A percentile compares a stretch with the other conserved stretches of the same genome.
Conservation (phyloP, 1,140 invertebrate genomes). For the Bathynomus jamesi region DNA sequence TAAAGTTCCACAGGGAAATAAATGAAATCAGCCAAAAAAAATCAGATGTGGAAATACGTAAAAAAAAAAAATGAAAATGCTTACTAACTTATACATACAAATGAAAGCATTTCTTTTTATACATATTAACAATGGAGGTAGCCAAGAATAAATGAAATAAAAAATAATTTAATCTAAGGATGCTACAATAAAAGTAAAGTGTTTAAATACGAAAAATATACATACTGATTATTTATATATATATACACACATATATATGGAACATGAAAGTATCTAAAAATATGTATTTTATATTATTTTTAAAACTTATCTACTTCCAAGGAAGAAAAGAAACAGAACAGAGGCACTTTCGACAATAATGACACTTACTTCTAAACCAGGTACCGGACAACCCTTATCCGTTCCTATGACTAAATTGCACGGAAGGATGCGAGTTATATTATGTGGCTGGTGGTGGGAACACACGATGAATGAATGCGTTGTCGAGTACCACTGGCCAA, state of each 20-base stretch:
- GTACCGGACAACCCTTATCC: neutral
- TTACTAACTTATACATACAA: too few species aligned
- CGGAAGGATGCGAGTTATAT: neutral
- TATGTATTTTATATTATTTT: neutral
- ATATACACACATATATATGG: neutral
- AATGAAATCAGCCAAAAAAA: too few species aligned
- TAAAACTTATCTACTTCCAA: neutral
- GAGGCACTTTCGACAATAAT: neutral
- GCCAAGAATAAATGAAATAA: too few species aligned
- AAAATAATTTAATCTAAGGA: too few species aligned
- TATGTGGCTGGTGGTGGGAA: too few species aligned
- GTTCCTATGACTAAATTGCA: neutral
- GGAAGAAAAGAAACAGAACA: neutral
- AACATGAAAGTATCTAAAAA: neutral
- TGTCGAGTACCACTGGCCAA: neutral
- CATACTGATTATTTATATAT: neutral
- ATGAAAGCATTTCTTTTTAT: too few species aligned
- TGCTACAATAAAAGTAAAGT: too few species aligned
- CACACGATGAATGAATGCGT: neutral
- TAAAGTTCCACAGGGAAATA: too few species aligned
- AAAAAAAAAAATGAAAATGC: too few species aligned
- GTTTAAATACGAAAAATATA: too few species aligned
- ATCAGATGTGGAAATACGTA: too few species aligned
- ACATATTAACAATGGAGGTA: too few species aligned
- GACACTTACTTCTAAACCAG: neutral